Evolutionary conservation across 2,797 vertebrate genomes (phyloP), one percentile per base, ranked within the genome.

Genomic region (Paedocypris micromegethes): DNA sequence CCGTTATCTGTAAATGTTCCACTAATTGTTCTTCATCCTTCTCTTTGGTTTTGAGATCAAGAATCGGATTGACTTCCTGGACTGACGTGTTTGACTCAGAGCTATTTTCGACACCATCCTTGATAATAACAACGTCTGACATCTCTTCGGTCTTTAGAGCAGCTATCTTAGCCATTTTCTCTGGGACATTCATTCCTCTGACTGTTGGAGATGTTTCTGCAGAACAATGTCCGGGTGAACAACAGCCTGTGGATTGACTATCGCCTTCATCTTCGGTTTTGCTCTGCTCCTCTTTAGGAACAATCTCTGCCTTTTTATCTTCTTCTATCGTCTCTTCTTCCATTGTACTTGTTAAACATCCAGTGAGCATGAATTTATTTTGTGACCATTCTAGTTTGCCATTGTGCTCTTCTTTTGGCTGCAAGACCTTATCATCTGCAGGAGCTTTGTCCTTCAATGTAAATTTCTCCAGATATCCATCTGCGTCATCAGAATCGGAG

Each of bases 401-500:
- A 3, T 5, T 66, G 44, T 60, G 59, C 50, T 88, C 77, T 9
- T 71, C 78, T 4, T 54, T 55, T 5, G 64, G 41, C 0, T 85
- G 84, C 49, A 75, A 58, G 53, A 80, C 74, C 70, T 70, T 57
- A 50, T 83, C 77, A 65, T 86, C 83, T 37, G 48, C 72, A 48
- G 86, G 88, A 75, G 87, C 90, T 73, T 95, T 92, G 83, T 97
- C 94, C 83, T 90, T 96, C 74, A 97, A 89, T 77, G 58, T 90
- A 55, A 96, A 96, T 81, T 94, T 97, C 88, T 99, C 92, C 84
- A 97, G 88, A 85, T 96, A 95, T 0, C 93, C 90, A 50, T 91
- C 91, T 9, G 82, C 85, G 56, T 96, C 93, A 69, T 97, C 93
- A 23, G 86, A 87, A 75, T 94, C 93, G 75, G 92, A 95, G 70